These are phyloP conservation scores for Apeira syringaria DNA, from an alignment of 2,888 invertebrate species.

Conservation along the genomic window DNA sequence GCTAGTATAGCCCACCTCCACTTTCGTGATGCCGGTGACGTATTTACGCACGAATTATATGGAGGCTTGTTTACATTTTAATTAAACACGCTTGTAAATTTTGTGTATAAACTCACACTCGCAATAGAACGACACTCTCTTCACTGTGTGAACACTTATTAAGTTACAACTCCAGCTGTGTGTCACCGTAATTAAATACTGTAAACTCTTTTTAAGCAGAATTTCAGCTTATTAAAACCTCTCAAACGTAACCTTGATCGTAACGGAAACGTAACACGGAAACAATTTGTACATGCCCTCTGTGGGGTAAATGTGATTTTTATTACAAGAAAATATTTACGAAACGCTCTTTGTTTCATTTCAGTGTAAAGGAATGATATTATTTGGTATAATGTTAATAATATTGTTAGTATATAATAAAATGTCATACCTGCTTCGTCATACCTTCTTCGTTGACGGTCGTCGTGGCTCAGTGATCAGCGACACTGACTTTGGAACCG, in stretches of 20 bases:
- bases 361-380: slow-evolving; percentile 1
- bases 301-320: slow-evolving; percentile 33
- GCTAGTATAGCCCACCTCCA: slow-evolving; percentile 31
- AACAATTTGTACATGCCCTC: slow-evolving; percentile 43
- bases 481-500: no score
- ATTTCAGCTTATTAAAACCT: slow-evolving; percentile 22
- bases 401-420: no score
- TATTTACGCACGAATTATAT: slow-evolving; percentile 64
- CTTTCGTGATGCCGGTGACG: slow-evolving; percentile 50
- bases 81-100: slow-evolving; percentile 64
- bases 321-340: slow-evolving; percentile 20
- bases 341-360: slow-evolving; percentile 32
- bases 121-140: slow-evolving; percentile 39
- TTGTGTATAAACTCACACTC: slow-evolving; percentile 52
- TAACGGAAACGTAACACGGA: slow-evolving; percentile 18
- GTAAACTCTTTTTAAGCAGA: slow-evolving; percentile 26
- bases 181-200: slow-evolving; percentile 43
- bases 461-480: no score
- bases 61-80: slow-evolving; percentile 71
- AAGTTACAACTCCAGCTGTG: slow-evolving; percentile 37
- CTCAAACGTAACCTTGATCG: slow-evolving; percentile 20
- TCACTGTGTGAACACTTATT: slow-evolving; percentile 36
- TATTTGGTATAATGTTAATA: no score
- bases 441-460: no score
- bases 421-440: no score